Conservation (phyloP, 2,888 invertebrate genomes). For the Ormyrus nitidulus region DNA sequence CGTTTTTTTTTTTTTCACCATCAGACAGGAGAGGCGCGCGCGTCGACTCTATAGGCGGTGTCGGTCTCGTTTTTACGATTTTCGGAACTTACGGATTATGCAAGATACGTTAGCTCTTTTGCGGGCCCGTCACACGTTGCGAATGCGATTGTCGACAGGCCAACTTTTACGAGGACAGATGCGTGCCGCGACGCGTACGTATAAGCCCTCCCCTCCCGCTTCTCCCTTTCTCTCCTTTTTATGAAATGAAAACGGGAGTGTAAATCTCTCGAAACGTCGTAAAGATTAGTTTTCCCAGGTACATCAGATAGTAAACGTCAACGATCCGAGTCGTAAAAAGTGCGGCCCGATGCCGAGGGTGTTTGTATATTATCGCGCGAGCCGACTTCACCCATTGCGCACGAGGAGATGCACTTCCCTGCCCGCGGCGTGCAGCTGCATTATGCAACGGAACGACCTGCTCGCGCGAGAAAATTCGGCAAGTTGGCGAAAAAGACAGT, state of each 20-base stretch:
- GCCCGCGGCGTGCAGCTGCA: conserved; percentile 54
- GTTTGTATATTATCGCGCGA: background rate
- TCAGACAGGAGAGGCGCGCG: background rate
- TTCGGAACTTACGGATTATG: conserved; percentile 50
- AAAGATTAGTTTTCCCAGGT: conserved; percentile 63
- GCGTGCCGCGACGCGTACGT: background rate
- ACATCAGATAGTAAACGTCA: conserved; percentile 61
- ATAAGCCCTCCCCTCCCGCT: background rate
- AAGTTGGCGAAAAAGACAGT: conserved; percentile 37
- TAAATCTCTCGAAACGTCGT: conserved; percentile 60
- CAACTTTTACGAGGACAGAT: conserved; percentile 56
- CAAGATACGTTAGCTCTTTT: conserved; percentile 23
- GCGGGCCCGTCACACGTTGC: conserved; percentile 35
- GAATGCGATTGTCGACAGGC: conserved; percentile 44
- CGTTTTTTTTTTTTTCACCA: conserved; percentile 13
- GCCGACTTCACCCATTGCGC: conserved; percentile 51
- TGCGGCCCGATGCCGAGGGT: background rate
- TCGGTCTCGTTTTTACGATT: conserved; percentile 33
- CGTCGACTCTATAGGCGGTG: background rate
- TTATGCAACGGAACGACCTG: conserved; percentile 27
- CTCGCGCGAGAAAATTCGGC: conserved; percentile 30
- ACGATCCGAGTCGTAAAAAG: conserved; percentile 59
- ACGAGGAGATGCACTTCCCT: conserved; percentile 44
- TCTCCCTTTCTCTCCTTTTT: background rate
- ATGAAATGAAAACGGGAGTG: conserved; percentile 11